Evolutionary conservation across 2,113 vertebrate species (phyloP).

Genomic region (Myrmecophaga tridactyla): DNA sequence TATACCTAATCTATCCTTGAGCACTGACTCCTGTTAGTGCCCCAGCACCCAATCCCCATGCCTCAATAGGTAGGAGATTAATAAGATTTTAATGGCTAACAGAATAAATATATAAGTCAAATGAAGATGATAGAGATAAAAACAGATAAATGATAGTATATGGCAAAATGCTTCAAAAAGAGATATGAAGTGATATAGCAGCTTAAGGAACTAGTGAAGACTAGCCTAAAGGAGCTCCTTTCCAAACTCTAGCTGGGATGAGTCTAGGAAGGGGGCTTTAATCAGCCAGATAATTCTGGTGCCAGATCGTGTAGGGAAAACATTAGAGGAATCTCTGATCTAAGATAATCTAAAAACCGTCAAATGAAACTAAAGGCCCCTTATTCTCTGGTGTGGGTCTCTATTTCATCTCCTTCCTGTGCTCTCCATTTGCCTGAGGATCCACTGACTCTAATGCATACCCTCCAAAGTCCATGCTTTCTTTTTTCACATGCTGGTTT

Average conservation of each 20-base stretch:
- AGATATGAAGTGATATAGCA: background rate
- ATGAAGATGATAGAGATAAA: background rate
- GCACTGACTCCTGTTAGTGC: background rate
- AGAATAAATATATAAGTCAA: background rate
- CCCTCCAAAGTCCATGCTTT: background rate
- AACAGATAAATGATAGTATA: background rate
- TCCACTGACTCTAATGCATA: background rate
- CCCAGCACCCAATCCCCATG: background rate
- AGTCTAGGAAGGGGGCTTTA: background rate
- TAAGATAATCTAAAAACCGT: background rate
- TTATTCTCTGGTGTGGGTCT: background rate
- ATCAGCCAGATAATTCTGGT: background rate
- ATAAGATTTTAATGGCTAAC: background rate
- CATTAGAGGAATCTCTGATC: background rate
- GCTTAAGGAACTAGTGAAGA: background rate
- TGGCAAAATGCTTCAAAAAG: background rate
- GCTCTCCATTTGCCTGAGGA: background rate
- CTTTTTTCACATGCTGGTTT: background rate
- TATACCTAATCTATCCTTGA: accelerated
- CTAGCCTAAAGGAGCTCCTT: background rate
- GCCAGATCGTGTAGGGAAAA: background rate
- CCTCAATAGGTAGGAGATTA: background rate
- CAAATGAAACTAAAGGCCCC: background rate
- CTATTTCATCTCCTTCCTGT: background rate
- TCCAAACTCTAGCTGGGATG: background rate